Percentiles rank a stretch among this genome's conserved stretches.
These are phyloP conservation scores for Intellagama lesueurii DNA, from an alignment of 2,797 vertebrate genomes.

Conservation along the genomic window DNA sequence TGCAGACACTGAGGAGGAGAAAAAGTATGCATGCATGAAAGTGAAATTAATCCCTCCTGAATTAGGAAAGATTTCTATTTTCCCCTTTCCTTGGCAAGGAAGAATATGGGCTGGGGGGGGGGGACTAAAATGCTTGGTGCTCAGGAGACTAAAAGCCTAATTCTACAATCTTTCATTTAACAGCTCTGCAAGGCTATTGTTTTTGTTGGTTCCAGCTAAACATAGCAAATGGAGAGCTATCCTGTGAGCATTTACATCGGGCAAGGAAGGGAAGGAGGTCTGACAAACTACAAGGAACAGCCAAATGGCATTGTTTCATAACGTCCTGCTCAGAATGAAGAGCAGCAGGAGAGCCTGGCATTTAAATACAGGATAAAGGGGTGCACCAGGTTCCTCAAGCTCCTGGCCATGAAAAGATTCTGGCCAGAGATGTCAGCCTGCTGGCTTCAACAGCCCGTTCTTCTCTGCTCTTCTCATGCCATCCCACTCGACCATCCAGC, in stretches of 20 bases:
- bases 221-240: neutral
- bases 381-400: no score
- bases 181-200: neutral
- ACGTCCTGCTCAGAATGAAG: neutral
- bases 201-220: neutral
- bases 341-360: neutral
- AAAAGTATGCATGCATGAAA: neutral
- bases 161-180: neutral
- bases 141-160: no score
- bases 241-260: neutral
- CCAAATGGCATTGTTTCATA: conserved; percentile 5
- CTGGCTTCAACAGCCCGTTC: neutral
- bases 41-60: neutral
- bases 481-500: neutral
- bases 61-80: neutral
- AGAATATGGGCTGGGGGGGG: neutral
- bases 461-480: neutral
- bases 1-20: neutral
- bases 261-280: neutral
- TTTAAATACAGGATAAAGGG: neutral
- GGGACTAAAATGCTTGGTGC: neutral
- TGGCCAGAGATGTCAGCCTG: neutral
- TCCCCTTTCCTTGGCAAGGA: neutral
- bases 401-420: neutral
- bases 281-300: neutral